phyloP scores from a whole-genome alignment of 2,888 invertebrate genomes.

The Heliconius cydno region DNA sequence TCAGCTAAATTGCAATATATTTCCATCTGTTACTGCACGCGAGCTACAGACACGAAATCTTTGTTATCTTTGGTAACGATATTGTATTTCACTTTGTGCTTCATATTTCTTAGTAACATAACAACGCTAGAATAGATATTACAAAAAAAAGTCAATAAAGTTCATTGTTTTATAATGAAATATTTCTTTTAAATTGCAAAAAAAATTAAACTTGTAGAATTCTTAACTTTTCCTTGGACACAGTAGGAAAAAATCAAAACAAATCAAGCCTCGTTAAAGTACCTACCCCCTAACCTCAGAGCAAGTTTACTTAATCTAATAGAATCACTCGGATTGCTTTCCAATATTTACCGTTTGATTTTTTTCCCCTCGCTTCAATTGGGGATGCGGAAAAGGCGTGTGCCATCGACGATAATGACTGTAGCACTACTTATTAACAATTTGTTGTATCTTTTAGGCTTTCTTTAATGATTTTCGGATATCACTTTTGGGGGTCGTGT shows the following conservation, averaged over 20 bases:
- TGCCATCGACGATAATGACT: slow-evolving; percentile 69
- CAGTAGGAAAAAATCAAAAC: slow-evolving; percentile 35
- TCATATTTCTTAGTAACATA: not conserved
- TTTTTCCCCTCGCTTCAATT: slow-evolving; percentile 79
- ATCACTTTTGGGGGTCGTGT: not conserved
- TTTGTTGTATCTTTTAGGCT: slow-evolving; percentile 57
- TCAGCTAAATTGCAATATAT: slow-evolving; percentile 44
- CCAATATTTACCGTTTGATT: slow-evolving; percentile 82
- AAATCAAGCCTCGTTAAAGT: slow-evolving; percentile 41
- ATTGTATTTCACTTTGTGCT: slow-evolving; percentile 37
- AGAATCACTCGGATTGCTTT: slow-evolving; percentile 81
- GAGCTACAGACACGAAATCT: slow-evolving; percentile 50
- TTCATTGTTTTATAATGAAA: not conserved
- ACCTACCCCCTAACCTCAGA: slow-evolving; percentile 39
- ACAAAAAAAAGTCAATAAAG: no score
- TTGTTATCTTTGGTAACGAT: slow-evolving; percentile 39
- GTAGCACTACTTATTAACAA: slow-evolving; percentile 76
- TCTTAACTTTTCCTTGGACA: not conserved
- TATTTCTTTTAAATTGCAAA: not conserved
- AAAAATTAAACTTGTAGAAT: not conserved
- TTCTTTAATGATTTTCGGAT: slow-evolving; percentile 55
- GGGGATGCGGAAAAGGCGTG: slow-evolving; percentile 78
- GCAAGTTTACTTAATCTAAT: slow-evolving; percentile 75
- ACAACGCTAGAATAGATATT: not conserved
- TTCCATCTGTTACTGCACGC: slow-evolving; percentile 59